phyloP scores from a whole-genome alignment of 2,888 invertebrate genomes.

The Lithophane ornitopus region DNA sequence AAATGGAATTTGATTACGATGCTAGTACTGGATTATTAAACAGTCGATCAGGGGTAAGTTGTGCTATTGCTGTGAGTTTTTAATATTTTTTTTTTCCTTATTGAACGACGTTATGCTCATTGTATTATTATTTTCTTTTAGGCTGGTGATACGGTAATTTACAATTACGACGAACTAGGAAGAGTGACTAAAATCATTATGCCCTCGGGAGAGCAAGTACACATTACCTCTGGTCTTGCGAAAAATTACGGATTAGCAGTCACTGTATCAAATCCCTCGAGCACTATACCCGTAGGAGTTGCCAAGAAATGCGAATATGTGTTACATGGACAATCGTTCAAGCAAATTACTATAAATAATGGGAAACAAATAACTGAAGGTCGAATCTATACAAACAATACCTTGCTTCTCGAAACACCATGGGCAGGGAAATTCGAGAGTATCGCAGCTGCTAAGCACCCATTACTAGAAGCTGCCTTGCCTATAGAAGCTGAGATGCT shows the following conservation, averaged over 20 bases:
- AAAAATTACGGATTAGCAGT: slow-evolving; percentile 94
- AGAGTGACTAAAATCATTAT: slow-evolving; percentile 96
- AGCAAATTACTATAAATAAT: slow-evolving; percentile 93
- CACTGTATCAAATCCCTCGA: slow-evolving; percentile 91
- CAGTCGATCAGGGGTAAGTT: slow-evolving; percentile 94
- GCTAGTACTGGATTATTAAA: slow-evolving; percentile 96
- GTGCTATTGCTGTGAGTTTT: not conserved
- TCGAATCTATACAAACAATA: slow-evolving; percentile 94
- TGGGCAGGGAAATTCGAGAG: slow-evolving; percentile 94
- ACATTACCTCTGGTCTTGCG: slow-evolving; percentile 94
- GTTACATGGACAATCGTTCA: slow-evolving; percentile 92
- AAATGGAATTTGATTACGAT: slow-evolving; percentile 97
- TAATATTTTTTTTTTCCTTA: not conserved
- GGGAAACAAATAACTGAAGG: slow-evolving; percentile 94
- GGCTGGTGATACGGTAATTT: slow-evolving; percentile 97
- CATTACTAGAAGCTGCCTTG: slow-evolving; percentile 94
- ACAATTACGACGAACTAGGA: slow-evolving; percentile 97
- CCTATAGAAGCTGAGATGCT: slow-evolving; percentile 97
- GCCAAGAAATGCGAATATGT: slow-evolving; percentile 91
- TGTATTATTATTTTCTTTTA: slow-evolving; percentile 80
- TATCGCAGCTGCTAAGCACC: slow-evolving; percentile 95
- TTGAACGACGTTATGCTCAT: slow-evolving; percentile 14
- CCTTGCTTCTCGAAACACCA: slow-evolving; percentile 93
- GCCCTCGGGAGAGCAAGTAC: slow-evolving; percentile 97
- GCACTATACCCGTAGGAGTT: slow-evolving; percentile 89